Percentiles rank a stretch among this genome's conserved stretches.
phyloP scores from a whole-genome alignment of 2,888 invertebrate genomes.

The Sarcophaga carnaria region DNA sequence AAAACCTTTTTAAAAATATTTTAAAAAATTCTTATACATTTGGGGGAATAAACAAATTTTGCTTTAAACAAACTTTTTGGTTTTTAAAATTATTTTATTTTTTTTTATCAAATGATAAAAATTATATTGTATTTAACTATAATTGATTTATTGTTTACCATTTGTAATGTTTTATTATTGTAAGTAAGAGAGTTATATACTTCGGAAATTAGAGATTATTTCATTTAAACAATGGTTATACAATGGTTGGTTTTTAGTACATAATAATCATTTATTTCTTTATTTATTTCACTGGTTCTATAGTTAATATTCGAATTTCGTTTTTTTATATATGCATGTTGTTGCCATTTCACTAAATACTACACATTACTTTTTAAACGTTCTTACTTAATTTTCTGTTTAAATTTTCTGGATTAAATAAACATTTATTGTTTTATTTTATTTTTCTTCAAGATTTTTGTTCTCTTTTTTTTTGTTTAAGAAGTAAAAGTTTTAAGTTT shows the following conservation, averaged over 20 bases:
- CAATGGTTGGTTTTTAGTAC: not conserved
- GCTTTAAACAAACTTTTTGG: constrained; percentile 17
- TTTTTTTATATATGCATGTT: constrained; percentile 3
- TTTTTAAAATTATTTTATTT: not conserved
- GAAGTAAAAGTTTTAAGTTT: not conserved
- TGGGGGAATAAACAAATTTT: constrained; percentile 17
- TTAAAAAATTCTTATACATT: not conserved
- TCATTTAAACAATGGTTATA: constrained; percentile 6
- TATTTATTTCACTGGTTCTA: constrained; percentile 56
- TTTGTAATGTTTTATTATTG: too few species aligned
- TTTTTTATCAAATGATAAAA: not conserved
- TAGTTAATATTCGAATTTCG: constrained; percentile 53
- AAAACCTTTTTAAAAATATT: too few species aligned
- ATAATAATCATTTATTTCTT: constrained; percentile 22
- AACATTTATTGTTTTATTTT: constrained; percentile 36
- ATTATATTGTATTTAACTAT: not conserved
- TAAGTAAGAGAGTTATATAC: not conserved
- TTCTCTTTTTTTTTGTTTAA: not conserved
- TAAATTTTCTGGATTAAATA: constrained; percentile 16
- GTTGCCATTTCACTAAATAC: constrained; percentile 54
- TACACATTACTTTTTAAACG: constrained; percentile 42
- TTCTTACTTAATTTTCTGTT: not conserved
- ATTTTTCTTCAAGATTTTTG: too few species aligned
- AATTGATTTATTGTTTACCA: too few species aligned
- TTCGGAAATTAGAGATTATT: constrained; percentile 50